phyloP scores from a whole-genome alignment of 2,888 invertebrate species.

The Tortricodes alternella region DNA sequence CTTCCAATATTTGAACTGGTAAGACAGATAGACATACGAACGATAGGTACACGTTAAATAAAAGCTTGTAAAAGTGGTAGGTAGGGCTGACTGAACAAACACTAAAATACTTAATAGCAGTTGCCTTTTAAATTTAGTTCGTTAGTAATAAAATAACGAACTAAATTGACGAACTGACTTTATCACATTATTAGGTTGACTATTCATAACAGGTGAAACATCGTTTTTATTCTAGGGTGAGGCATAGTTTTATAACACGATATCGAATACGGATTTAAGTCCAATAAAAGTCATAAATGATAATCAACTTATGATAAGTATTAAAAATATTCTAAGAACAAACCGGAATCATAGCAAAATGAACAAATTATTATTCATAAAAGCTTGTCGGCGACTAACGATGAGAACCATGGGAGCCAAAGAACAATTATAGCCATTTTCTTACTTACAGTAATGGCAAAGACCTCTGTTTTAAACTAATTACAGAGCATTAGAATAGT shows the following conservation, averaged over 20 bases:
- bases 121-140: no score
- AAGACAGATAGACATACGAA: no score
- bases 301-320: not conserved
- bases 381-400: slow-evolving; percentile 1
- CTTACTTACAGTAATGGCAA: slow-evolving; percentile 4
- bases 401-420: slow-evolving; percentile 19
- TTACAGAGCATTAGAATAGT: slow-evolving; percentile 2
- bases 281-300: slow-evolving; percentile 1
- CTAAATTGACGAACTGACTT: no score
- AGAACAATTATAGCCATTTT: slow-evolving; percentile 12
- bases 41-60: no score
- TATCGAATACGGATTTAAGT: slow-evolving; percentile 11
- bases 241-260: not conserved
- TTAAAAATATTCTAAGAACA: not conserved
- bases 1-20: no score
- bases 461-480: slow-evolving; percentile 13
- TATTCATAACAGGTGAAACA: no score
- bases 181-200: no score
- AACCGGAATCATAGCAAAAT: slow-evolving; percentile 2
- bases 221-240: not conserved
- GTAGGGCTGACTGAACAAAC: no score
- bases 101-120: no score
- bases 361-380: slow-evolving; percentile 15
- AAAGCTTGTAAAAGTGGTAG: no score
- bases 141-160: no score